Conservation (phyloP, 2,888 invertebrate genomes). For the Gastrophysa polygoni region DNA sequence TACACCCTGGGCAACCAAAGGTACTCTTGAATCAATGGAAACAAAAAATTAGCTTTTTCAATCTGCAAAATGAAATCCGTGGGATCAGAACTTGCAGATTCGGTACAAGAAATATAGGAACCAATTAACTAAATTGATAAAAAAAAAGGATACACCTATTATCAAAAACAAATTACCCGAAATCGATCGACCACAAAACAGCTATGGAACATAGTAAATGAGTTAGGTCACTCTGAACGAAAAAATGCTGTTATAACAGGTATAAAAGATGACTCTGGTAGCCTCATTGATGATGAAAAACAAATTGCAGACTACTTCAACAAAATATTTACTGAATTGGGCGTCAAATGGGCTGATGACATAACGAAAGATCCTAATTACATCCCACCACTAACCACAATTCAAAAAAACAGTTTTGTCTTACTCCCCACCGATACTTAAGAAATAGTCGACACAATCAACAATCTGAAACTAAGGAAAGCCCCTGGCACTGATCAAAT, state of each 20-base stretch:
- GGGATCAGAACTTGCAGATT: background rate
- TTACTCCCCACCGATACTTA: background rate
- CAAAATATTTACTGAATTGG: background rate
- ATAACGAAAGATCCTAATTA: background rate
- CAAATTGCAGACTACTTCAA: background rate
- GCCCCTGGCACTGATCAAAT: no score
- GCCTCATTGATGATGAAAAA: background rate
- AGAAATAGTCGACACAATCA: background rate
- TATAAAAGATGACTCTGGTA: background rate
- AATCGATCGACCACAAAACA: conserved; percentile 2
- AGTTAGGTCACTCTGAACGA: background rate
- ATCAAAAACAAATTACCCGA: background rate
- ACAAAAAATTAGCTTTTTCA: background rate
- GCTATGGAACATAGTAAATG: no score
- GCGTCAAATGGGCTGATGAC: background rate
- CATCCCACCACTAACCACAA: background rate
- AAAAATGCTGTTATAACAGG: background rate
- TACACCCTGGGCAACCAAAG: background rate
- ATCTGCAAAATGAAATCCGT: background rate
- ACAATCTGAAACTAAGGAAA: no score
- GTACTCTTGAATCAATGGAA: background rate
- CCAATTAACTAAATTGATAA: background rate
- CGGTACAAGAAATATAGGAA: background rate
- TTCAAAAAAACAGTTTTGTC: background rate
- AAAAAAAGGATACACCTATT: background rate